Base-by-base conservation (phyloP, 1,140 invertebrate species). In the Augochlora pura region DNA sequence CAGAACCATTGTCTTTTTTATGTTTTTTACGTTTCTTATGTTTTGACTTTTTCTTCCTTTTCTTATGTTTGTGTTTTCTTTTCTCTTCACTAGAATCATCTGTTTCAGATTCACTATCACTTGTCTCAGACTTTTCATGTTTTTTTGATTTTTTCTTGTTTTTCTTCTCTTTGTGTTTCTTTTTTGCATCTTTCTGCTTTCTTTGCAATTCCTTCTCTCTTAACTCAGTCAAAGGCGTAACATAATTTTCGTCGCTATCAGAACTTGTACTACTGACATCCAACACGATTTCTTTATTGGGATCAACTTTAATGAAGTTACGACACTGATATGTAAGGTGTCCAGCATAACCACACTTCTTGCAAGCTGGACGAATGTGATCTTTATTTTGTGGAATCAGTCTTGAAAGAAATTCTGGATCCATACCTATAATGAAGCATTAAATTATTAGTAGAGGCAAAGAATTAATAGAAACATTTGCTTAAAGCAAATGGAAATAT, bases 321-420 rank as follows among this genome's bases (percentile, higher is more conserved):
- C 98, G 93, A 91, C 98, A 99, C 91, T 99, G 98, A 93, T 97
- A 99, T 21, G 98, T 99, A 86, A 99, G 94, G 92, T 99, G 98
- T 46, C 98, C 98, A 77, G 97, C 96, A 91, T 98, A 98, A 66
- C 98, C 98, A 93, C 98, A 98, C 91, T 98, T 98, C 91, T 97
- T 98, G 91, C 98, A 98, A 0, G 97, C 97, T 42, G 97, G 95
- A 72, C 97, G 93, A 38, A 95, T 92, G 27, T 94, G 94, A 90
- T 97, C 96, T 91, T 96, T 97, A 77, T 94, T 95, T 87, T 93
- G 94, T 77, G 91, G 94, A 79, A 93, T 94, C 85, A 92, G 82
- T 86, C 91, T 92, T 18, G 93, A 89, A n/a, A 93, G 79, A 66
- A 93, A 91, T 72, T 91, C 91, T 59, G 92, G 90, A 88, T 94